phyloP scores from a whole-genome alignment of 2,797 vertebrate genomes.

The Morus bassanus region DNA sequence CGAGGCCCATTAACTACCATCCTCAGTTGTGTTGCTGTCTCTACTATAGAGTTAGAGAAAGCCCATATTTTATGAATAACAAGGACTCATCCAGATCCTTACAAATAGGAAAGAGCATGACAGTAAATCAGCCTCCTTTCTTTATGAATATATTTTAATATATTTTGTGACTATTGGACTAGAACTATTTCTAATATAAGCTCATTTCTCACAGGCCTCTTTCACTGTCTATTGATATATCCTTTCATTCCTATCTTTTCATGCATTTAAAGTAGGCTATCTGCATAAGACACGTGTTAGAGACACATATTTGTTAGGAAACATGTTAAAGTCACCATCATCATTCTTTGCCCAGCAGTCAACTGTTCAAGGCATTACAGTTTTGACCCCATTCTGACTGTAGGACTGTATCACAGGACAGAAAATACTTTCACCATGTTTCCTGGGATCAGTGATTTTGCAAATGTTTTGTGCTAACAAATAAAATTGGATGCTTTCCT shows the following conservation, averaged over 20 bases:
- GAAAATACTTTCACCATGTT: neutral
- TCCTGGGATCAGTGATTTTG: neutral
- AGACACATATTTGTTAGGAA: neutral
- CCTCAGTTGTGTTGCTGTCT: neutral
- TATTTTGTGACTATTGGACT: neutral
- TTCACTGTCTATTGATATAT: neutral
- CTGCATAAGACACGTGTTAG: neutral
- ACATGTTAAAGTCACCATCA: neutral
- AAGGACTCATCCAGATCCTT: neutral
- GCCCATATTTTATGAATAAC: neutral
- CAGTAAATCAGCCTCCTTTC: neutral
- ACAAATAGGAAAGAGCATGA: neutral
- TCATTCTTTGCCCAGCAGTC: neutral
- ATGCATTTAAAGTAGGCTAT: neutral
- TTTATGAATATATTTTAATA: neutral
- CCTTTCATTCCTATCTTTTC: neutral
- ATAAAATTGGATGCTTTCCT: neutral
- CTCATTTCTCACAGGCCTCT: neutral
- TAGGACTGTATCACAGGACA: neutral
- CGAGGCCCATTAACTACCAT: neutral
- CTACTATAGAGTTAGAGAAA: neutral
- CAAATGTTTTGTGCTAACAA: neutral
- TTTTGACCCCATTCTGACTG: neutral
- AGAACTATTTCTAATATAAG: neutral
- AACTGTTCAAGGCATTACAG: neutral